Conservation (phyloP, 2,113 vertebrate species). For the Mellivora capensis region DNA sequence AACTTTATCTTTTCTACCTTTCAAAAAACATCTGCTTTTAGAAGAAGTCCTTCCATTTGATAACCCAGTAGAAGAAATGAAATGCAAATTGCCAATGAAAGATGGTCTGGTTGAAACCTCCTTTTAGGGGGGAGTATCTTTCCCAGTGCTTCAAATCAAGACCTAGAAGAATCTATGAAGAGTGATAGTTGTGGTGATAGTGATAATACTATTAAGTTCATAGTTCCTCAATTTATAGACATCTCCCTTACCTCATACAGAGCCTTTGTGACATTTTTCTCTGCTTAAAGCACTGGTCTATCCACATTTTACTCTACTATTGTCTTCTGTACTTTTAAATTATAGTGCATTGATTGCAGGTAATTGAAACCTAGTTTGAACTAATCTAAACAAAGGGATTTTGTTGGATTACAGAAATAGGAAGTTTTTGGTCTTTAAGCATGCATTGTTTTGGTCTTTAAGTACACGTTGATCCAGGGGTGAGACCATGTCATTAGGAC, state of each 20-base stretch:
- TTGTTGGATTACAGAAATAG: background rate
- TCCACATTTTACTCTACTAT: background rate
- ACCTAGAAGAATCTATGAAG: background rate
- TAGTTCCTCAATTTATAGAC: background rate
- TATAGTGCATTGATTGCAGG: background rate
- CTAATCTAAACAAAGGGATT: background rate
- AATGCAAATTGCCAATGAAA: background rate
- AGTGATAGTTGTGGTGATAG: background rate
- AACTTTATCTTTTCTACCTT: background rate
- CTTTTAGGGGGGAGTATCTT: background rate
- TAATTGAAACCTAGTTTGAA: background rate
- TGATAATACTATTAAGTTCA: background rate
- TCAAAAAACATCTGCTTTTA: background rate
- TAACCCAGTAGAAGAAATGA: background rate
- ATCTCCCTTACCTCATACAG: background rate
- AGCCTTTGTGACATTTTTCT: background rate
- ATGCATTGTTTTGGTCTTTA: background rate
- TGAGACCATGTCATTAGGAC: background rate
- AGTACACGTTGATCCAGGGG: background rate
- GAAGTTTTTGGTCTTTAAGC: background rate
- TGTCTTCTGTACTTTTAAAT: background rate
- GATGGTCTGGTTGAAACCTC: background rate
- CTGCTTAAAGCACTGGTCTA: background rate
- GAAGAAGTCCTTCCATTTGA: background rate
- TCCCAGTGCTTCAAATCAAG: background rate